A percentile compares a stretch with the other conserved stretches of the same genome.
phyloP scores from a whole-genome alignment of 2,797 vertebrate species.

The Melopsittacus undulatus region DNA sequence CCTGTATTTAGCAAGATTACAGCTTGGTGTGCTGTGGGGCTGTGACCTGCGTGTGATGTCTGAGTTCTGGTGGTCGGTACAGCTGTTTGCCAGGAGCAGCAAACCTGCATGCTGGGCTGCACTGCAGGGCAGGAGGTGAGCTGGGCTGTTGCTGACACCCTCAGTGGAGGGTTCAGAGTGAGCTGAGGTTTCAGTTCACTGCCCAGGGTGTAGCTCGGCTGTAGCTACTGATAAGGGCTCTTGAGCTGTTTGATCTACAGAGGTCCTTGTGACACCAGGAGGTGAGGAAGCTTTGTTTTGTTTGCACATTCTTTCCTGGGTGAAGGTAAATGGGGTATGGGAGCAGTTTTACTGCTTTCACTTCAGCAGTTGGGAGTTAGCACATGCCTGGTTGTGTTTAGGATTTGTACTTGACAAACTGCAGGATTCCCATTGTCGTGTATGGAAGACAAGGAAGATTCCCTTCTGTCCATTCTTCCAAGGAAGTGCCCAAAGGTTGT shows the following conservation, averaged over 20 bases:
- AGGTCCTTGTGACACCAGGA: accelerated
- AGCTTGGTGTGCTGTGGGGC: not conserved
- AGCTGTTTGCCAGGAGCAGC: not conserved
- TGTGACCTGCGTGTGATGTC: accelerated
- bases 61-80: accelerated
- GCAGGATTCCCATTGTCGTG: accelerated
- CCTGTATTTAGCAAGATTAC: not conserved
- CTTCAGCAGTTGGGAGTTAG: accelerated
- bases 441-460: accelerated
- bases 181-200: accelerated
- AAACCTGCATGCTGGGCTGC: not conserved
- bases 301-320: accelerated
- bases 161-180: accelerated
- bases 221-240: accelerated
- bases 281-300: not conserved
- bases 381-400: accelerated
- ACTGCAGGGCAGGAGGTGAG: not conserved
- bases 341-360: no score
- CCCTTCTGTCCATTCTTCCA: not conserved
- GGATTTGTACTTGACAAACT: accelerated
- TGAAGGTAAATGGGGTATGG: accelerated
- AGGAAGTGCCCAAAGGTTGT: accelerated
- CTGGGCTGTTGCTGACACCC: accelerated
- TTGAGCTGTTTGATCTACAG: not conserved
- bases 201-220: accelerated